phyloP scores from a whole-genome alignment of 2,888 invertebrate species.

The Ophion slaviceki region DNA sequence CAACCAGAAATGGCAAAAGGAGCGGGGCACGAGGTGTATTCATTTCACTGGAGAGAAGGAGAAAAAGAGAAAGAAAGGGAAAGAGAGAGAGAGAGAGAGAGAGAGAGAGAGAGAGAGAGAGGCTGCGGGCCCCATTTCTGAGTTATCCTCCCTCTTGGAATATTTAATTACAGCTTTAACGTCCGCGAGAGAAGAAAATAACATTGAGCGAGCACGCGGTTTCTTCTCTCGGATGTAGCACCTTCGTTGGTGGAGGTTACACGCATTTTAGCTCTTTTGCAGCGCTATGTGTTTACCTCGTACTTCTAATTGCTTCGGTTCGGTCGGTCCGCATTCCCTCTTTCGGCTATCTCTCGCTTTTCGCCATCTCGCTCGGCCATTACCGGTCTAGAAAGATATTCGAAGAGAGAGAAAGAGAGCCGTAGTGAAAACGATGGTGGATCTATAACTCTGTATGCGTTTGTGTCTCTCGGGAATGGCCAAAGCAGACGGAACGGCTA shows the following conservation, averaged over 20 bases:
- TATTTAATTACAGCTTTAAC: conserved; percentile 81
- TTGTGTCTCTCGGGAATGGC: conserved; percentile 12
- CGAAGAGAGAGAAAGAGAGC: conserved; percentile 28
- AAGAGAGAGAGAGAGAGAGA: conserved; percentile 3
- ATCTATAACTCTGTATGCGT: conserved; percentile 52
- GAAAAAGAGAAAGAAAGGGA: conserved; percentile 14
- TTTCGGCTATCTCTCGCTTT: conserved; percentile 8
- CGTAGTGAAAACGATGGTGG: conserved; percentile 36
- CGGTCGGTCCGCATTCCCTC: conserved; percentile 45
- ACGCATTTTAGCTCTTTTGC: conserved; percentile 64
- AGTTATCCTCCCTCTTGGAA: conserved; percentile 72
- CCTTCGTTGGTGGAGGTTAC: conserved; percentile 63
- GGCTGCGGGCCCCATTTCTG: conserved; percentile 38
- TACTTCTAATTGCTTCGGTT: conserved; percentile 81
- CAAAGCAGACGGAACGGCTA: conserved; percentile 22
- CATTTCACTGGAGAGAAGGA: conserved; percentile 26
- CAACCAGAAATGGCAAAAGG: conserved; percentile 58
- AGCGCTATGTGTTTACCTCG: conserved; percentile 81
- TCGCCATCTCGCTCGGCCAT: conserved; percentile 62
- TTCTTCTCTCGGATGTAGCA: conserved; percentile 64
- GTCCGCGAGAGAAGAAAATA: conserved; percentile 78
- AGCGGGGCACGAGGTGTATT: conserved; percentile 42
- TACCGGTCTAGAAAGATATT: conserved; percentile 49
- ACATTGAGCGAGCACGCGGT: conserved; percentile 66
- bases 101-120: background rate